A percentile compares a stretch with the other conserved stretches of the same genome.
Evolutionary conservation across 2,797 vertebrate species (phyloP).

Genomic region (Tarsius wallacei): DNA sequence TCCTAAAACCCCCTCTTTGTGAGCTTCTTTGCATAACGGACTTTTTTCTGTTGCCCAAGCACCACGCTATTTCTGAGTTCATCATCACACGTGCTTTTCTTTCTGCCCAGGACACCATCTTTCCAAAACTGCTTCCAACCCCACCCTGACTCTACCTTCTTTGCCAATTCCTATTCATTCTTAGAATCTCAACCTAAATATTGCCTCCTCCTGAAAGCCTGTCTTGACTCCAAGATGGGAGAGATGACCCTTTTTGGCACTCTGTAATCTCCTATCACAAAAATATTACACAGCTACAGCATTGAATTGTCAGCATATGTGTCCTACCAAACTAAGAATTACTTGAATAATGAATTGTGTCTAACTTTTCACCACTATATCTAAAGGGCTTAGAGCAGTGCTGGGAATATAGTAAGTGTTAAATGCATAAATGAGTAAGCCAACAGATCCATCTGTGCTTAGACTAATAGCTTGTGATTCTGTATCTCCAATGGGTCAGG

Average conservation of each 20-base stretch:
- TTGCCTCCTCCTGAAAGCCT: not conserved
- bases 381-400: not conserved
- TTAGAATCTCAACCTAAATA: not conserved
- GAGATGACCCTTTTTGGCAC: not conserved
- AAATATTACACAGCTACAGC: not conserved
- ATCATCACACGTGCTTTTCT: not conserved
- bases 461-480: not conserved
- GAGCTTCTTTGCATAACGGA: accelerated
- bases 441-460: not conserved
- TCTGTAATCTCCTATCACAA: not conserved
- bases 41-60: not conserved
- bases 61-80: not conserved
- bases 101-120: not conserved
- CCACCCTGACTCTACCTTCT: not conserved
- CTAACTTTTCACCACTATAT: not conserved
- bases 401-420: not conserved
- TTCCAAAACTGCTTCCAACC: not conserved
- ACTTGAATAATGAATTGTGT: not conserved
- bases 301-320: not conserved
- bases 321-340: not conserved
- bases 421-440: not conserved
- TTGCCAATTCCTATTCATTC: not conserved
- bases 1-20: accelerated
- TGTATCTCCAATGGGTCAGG: not conserved
- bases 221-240: not conserved